These are phyloP conservation scores for Pyrgus malvae DNA, from an alignment of 2,888 invertebrate genomes.

Conservation along the genomic window DNA sequence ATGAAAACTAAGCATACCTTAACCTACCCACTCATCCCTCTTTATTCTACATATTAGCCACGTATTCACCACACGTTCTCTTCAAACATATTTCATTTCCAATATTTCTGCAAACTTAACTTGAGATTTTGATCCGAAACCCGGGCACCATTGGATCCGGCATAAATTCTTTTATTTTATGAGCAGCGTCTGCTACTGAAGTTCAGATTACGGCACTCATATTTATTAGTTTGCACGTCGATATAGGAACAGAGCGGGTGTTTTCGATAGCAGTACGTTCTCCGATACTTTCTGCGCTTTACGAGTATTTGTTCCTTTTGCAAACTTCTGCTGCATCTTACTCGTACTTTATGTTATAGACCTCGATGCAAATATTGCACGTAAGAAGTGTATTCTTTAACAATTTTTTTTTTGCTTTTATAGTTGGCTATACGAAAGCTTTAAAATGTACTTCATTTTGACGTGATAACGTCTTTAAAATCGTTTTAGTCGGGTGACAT, in stretches of 20 bases:
- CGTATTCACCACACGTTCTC: no score
- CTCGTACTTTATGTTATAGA: no score
- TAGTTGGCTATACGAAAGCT: no score
- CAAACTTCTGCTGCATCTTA: constrained; percentile 6
- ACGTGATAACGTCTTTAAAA: no score
- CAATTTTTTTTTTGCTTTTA: no score
- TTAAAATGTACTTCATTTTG: no score
- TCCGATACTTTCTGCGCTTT: constrained; percentile 21
- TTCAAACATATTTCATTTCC: not conserved
- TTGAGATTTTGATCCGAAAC: constrained; percentile 18
- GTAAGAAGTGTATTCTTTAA: not conserved
- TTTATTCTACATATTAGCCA: no score
- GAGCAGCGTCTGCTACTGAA: constrained; percentile 41
- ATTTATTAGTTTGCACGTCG: constrained; percentile 36
- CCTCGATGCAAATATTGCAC: no score
- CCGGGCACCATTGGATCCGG: constrained; percentile 32
- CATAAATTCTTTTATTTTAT: constrained; percentile 53
- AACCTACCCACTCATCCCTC: no score
- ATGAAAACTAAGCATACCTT: no score
- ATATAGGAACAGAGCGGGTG: constrained; percentile 26
- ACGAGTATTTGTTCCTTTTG: constrained; percentile 11
- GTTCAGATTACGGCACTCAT: constrained; percentile 41
- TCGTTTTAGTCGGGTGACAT: no score
- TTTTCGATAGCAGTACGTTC: constrained; percentile 24
- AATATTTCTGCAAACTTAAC: constrained; percentile 1